Evolutionary conservation across 2,113 vertebrate genomes (phyloP).

Genomic region (Cyrtonyx montezumae): DNA sequence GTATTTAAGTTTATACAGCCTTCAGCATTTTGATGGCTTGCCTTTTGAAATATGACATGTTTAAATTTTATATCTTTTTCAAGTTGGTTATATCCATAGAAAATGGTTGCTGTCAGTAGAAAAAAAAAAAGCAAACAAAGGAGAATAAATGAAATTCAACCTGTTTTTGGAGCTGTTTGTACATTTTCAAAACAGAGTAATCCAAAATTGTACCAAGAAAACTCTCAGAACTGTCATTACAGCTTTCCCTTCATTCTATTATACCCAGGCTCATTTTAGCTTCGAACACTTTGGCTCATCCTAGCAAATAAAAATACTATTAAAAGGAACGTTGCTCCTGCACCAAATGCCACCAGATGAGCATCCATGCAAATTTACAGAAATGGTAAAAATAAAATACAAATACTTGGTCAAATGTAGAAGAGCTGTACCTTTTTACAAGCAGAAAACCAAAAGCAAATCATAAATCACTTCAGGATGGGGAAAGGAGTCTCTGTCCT

Average conservation of each 20-base stretch:
- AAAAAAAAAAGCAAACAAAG: not conserved
- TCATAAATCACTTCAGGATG: conserved; percentile 6
- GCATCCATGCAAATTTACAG: not conserved
- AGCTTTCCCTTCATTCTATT: not conserved
- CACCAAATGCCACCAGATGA: not conserved
- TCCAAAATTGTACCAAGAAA: not conserved
- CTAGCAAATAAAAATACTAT: not conserved
- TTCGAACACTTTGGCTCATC: not conserved
- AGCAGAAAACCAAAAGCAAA: conserved; percentile 17
- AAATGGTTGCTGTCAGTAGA: conserved; percentile 1
- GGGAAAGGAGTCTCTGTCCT: conserved; percentile 26
- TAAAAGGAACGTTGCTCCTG: not conserved
- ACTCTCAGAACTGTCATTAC: not conserved
- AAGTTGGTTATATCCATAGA: conserved; percentile 23
- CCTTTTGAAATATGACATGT: conserved; percentile 36
- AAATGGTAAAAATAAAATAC: not conserved
- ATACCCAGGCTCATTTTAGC: not conserved
- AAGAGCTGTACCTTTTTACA: not conserved
- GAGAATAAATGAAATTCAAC: not conserved
- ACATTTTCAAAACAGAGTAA: not conserved
- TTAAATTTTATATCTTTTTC: conserved; percentile 29
- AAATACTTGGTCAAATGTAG: not conserved
- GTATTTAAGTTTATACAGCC: conserved; percentile 63
- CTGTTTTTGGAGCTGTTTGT: not conserved
- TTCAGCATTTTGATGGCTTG: conserved; percentile 43